Base-by-base conservation (phyloP, 2,797 vertebrate species). In the Catharus ustulatus region DNA sequence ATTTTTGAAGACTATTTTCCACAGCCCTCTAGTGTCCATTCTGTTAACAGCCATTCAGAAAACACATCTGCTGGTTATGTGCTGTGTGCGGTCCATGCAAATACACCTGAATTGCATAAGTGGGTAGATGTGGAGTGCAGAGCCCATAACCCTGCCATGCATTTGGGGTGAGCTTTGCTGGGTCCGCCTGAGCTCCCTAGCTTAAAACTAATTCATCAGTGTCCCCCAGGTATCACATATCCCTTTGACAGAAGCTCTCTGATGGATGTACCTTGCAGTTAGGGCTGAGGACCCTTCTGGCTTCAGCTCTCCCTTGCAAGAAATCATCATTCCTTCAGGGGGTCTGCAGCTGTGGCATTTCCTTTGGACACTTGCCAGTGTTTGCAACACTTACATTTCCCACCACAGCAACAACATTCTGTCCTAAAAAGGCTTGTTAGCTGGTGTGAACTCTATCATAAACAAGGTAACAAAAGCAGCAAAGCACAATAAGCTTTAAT, bases 11-110 rank as follows among this genome's bases (percentile, higher is more conserved):
- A 48, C 32, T 52, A 27, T 84, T 96, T 90, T 59, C 48, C 92
- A 71, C 52, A 87, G 91, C 89, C 91, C 87, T 74, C 94, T 93
- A 84, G 84, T 11, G 92, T 87, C 75, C 46, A 5, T 71, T 90
- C 59, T 38, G 55, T 26, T 93, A 85, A 89, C 29, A 76, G 57
- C 29, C 61, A 38, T 49, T 63, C 38, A 67, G 84, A 66, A 73
- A 43, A 74, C 48, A 23, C 43, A 19, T 55, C 62, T 85, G 23
- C 43, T 57, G 46, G n/a, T 63, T 55, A 3, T 13, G 51, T 7
- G 7, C 34, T 6, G 1, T 26, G 66, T 45, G 66, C 54, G 78
- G 42, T 26, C 58, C 34, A 13, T 34, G 48, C 58, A 82, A 54
- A 51, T 36, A 22, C 1, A 84, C 46, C 34, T 29, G 21, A 57